Base-by-base conservation (phyloP, 2,797 vertebrate species). In the Sebastes dallii region DNA sequence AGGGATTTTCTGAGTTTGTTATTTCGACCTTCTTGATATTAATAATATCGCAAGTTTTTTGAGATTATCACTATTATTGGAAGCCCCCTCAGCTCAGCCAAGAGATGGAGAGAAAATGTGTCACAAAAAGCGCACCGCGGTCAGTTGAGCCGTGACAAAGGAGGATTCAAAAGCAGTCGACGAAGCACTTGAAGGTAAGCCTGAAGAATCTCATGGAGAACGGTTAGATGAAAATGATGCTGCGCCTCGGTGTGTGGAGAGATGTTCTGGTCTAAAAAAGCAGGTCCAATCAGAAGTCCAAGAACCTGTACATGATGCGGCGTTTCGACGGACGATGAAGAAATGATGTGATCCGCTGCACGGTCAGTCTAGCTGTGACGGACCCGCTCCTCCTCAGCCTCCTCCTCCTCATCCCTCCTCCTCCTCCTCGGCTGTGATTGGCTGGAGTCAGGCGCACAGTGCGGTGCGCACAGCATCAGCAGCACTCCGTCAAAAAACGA, bases 161-260 rank as follows among this genome's bases (percentile, higher is more conserved):
- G 74, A 82, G 88, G 64, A 95, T 92, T 97, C 96, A 97, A 91
- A 97, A 97, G 94, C 96, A 97, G 94, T 97, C 96, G 94, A 97
- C 96, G 91, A 97, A 97, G 94, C 96, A 97, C 96, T 97, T 97
- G 94, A 97, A 97, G 94, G 96, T 96, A 90, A 97, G 96, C 95
- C 96, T 96, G 95, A 97, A 97, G 96, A 97, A 97, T 96, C 96
- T 96, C 96, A 97, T 97, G 95, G 96, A 96, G 92, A 86, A 95
- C 93, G 82, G 90, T 94, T 94, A 91, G 79, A 94, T 87, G 89
- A 89, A 94, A 95, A 94, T 87, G 67, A 93, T 92, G 67, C 84
- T 86, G 89, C 77, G 92, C 90, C 86, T 92, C 80, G 73, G 76
- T 80, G 77, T 80, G 32, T 14, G 27, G 80, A 90, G 39, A 77